Conservation (phyloP, 2,113 vertebrate species). For the Nothocercus nigrocapillus region DNA sequence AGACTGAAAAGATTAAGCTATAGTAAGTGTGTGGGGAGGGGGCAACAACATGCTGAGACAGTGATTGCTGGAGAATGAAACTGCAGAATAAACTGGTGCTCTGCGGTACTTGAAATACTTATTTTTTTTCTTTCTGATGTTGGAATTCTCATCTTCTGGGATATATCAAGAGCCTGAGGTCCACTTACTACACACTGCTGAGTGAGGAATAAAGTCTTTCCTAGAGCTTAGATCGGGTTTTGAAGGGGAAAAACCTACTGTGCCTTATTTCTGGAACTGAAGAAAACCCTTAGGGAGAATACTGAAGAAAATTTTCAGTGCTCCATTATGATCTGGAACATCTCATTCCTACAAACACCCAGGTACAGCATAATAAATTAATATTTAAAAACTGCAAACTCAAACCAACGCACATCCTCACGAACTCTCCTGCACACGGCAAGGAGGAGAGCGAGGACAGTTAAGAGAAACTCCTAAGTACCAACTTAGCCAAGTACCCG, state of each 20-base stretch:
- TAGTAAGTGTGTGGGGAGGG: not conserved
- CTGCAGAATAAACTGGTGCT: not conserved
- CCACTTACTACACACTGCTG: not conserved
- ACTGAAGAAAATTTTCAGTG: not conserved
- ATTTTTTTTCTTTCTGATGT: not conserved
- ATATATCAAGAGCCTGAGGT: not conserved
- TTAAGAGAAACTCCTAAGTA: slow-evolving; percentile 34
- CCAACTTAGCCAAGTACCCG: not conserved
- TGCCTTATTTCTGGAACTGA: not conserved
- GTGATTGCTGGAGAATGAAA: slow-evolving; percentile 10
- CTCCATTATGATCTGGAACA: not conserved
- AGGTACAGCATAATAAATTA: not conserved
- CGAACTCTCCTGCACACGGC: not conserved
- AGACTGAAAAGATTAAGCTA: not conserved
- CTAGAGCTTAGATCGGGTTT: not conserved
- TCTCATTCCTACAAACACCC: not conserved
- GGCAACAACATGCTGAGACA: not conserved
- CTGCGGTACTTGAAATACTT: not conserved
- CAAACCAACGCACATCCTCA: not conserved
- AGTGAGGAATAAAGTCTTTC: not conserved
- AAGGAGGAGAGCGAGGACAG: not conserved
- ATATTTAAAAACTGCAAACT: not conserved
- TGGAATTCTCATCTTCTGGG: too few relatives aligned
- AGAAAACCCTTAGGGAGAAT: not conserved
- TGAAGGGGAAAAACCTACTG: not conserved